These are phyloP conservation scores for Psophia crepitans DNA, from an alignment of 2,113 vertebrate genomes.

Conservation along the genomic window DNA sequence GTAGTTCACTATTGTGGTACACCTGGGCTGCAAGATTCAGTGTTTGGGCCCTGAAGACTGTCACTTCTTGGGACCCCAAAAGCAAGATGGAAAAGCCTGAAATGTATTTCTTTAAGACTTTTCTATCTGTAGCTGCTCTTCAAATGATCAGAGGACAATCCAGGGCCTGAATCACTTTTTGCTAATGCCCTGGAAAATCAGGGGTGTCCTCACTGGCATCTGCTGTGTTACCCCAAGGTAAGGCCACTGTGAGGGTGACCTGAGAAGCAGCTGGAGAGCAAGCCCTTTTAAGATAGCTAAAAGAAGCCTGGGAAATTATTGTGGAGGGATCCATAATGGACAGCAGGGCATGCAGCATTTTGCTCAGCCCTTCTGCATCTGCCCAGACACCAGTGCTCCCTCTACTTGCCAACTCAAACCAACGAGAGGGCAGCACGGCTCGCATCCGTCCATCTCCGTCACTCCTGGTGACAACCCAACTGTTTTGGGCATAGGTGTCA, in stretches of 20 bases:
- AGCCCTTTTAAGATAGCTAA: background rate
- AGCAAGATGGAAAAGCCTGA: background rate
- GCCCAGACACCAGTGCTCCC: background rate
- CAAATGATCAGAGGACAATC: background rate
- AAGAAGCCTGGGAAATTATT: background rate
- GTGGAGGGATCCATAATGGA: background rate
- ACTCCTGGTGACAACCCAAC: background rate
- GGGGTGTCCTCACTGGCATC: background rate
- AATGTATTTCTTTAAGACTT: background rate
- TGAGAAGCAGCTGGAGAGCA: background rate
- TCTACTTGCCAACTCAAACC: background rate
- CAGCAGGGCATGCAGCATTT: background rate
- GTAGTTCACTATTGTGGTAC: background rate
- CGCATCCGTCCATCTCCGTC: background rate
- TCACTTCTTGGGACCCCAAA: background rate
- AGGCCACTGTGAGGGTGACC: background rate
- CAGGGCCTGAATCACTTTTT: background rate
- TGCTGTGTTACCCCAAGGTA: background rate
- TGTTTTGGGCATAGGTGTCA: background rate
- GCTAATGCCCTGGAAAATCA: background rate
- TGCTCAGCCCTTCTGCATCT: background rate
- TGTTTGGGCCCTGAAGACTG: background rate
- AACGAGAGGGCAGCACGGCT: accelerated
- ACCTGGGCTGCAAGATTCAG: background rate
- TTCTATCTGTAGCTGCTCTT: background rate